Percentiles rank a stretch among this genome's conserved stretches.
These are phyloP conservation scores for Lypha dubia DNA, from an alignment of 2,888 invertebrate genomes.

Conservation along the genomic window DNA sequence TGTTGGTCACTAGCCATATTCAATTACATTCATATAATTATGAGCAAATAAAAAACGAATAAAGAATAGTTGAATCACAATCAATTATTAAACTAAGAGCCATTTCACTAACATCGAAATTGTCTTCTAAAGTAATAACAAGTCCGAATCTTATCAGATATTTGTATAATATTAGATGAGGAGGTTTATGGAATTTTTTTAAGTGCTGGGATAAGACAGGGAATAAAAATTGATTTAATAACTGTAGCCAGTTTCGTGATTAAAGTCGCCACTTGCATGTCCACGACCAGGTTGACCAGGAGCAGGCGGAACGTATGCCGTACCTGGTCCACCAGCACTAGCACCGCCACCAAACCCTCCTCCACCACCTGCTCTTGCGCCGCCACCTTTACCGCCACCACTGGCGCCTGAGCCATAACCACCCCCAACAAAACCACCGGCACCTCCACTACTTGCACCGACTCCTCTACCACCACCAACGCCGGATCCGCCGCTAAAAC, in stretches of 20 bases:
- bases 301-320: conserved; percentile 74
- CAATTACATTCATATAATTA: conserved; percentile 10
- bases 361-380: conserved; percentile 69
- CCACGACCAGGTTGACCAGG: conserved; percentile 76
- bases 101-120: conserved; percentile 5
- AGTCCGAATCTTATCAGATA: neutral
- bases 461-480: conserved; percentile 70
- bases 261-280: conserved; percentile 83
- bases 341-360: conserved; percentile 44
- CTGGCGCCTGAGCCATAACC: conserved; percentile 72
- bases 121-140: neutral
- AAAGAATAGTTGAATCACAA: conserved; percentile 43
- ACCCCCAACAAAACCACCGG: neutral
- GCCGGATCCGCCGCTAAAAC: conserved; percentile 78
- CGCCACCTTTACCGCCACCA: conserved; percentile 73
- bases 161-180: conserved; percentile 1
- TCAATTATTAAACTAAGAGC: conserved; percentile 55
- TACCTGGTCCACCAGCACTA: conserved; percentile 72
- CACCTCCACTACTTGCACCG: conserved; percentile 60
- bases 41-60: conserved; percentile 25
- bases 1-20: conserved; percentile 68
- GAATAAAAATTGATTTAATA: conserved; percentile 83
- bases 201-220: conserved; percentile 84
- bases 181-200: conserved; percentile 21
- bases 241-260: conserved; percentile 84